Base-by-base conservation (phyloP, 30 jellyfish, hydroid and myxozoan genomes). In the Clytia hemisphaerica region DNA sequence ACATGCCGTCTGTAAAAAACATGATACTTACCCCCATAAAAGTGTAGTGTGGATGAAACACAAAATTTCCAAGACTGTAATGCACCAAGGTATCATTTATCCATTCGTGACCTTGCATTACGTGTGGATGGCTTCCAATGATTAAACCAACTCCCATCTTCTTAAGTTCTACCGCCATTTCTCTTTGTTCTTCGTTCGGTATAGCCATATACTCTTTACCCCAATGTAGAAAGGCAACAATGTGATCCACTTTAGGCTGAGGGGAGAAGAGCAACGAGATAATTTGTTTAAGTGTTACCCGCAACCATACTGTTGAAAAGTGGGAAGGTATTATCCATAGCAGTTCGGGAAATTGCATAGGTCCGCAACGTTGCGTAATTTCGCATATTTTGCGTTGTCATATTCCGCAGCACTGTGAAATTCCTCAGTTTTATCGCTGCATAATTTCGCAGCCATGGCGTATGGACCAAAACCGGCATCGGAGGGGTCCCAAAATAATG, bases 41-140 rank as follows among this genome's bases (percentile, higher is more conserved):
- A 4, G 81, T 69, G 32, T 45, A 69, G 30, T 69, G 81, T 22
- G 81, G 81, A 49, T 69, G 80, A 36, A 80, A 62, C 29, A 80
- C 68, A 72, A 80, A 71, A 58, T 80, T 80, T 22, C 93, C 93
- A 14, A 80, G 59, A 72, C 93, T 80, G 50, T 80, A 80, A 31
- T 44, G 88, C 1, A 79, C 73, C 9, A 80, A 58, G 27, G 87
- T 66, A 21, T 62, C 72, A 26, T 73, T 64, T 3, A 64, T 55
- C 77, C 93, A 80, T 33, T 80, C 93, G 27, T 80, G 93, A 21
- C 93, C 93, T 71, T 80, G 94, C 73, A 80, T 34, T 3, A 80
- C 92, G 68, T 86, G 96, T 15, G 96, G 96, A 62, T 86, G 96
- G 18, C 79, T 74, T 33, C 96, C 96, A 37, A 86, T 55, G 34